These are phyloP conservation scores for Pogonus chalceus DNA, from an alignment of 1,140 invertebrate genomes.

Conservation along the genomic window DNA sequence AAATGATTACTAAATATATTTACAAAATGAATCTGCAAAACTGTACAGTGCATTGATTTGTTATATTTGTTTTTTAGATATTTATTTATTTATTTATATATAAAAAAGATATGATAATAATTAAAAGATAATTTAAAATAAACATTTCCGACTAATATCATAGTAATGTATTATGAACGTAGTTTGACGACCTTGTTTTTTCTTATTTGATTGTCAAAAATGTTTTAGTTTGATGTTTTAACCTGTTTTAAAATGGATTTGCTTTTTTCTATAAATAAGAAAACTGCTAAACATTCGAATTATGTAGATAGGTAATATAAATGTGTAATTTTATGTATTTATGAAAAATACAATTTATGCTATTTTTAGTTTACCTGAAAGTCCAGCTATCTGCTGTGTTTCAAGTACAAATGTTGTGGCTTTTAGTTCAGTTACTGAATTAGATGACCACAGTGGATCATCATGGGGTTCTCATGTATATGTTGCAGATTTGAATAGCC, in stretches of 20 bases:
- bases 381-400: constrained; percentile 27
- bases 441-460: constrained; percentile 52
- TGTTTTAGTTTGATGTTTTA: not conserved
- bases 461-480: constrained; percentile 72
- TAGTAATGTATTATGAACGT: too few species aligned
- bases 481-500: constrained; percentile 76
- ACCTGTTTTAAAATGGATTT: not conserved
- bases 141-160: too few species aligned
- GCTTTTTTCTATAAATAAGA: constrained; percentile 1
- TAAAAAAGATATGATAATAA: too few species aligned
- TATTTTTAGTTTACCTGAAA: not conserved
- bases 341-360: not conserved
- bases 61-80: too few species aligned
- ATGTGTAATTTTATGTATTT: not conserved
- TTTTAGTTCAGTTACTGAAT: constrained; percentile 62
- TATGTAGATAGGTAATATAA: not conserved
- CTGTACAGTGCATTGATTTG: too few species aligned
- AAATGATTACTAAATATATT: too few species aligned
- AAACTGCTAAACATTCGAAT: constrained; percentile 6
- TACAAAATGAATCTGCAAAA: too few species aligned
- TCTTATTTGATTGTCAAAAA: constrained; percentile 16
- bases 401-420: constrained; percentile 72
- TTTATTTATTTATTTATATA: too few species aligned
- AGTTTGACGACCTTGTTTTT: too few species aligned
- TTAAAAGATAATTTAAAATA: too few species aligned